Percentiles rank a stretch among this genome's conserved stretches.
Evolutionary conservation across 2,797 vertebrate species (phyloP).

Genomic region (Galagoides demidoff): DNA sequence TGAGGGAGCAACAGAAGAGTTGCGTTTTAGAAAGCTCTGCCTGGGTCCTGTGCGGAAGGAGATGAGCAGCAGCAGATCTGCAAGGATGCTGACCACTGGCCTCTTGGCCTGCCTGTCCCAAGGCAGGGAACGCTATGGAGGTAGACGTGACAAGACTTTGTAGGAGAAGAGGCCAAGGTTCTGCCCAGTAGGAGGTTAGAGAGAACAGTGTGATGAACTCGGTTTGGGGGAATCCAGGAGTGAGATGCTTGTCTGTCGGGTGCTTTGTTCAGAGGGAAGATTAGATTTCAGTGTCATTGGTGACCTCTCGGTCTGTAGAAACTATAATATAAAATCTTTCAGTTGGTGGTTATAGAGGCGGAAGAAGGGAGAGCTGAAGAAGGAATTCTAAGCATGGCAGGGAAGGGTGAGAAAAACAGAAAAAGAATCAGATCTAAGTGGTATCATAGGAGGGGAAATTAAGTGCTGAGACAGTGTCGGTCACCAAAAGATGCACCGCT

Average conservation of each 20-base stretch:
- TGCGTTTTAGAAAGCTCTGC: neutral
- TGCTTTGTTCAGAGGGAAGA: neutral
- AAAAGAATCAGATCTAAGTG: neutral
- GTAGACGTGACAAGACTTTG: neutral
- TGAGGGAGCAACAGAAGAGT: neutral
- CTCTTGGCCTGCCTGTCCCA: neutral
- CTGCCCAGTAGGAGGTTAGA: neutral
- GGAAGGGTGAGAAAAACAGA: too few species aligned
- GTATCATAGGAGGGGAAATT: neutral
- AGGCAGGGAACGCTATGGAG: neutral
- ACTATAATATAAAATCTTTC: neutral
- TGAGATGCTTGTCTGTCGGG: neutral
- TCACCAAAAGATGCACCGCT: neutral
- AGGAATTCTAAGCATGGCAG: neutral
- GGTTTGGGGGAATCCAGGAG: neutral
- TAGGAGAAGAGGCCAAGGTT: neutral
- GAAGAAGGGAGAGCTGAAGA: neutral
- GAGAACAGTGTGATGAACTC: neutral
- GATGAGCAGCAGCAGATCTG: too few species aligned
- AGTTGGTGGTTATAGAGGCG: neutral
- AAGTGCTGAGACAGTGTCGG: neutral
- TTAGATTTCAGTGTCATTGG: neutral
- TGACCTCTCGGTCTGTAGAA: neutral
- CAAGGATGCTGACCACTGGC: neutral
- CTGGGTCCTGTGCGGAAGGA: neutral